Percentiles rank a stretch among this genome's conserved stretches.
Evolutionary conservation across 1,140 invertebrate species (phyloP).

Genomic region (Brachionus rotundiformis): DNA sequence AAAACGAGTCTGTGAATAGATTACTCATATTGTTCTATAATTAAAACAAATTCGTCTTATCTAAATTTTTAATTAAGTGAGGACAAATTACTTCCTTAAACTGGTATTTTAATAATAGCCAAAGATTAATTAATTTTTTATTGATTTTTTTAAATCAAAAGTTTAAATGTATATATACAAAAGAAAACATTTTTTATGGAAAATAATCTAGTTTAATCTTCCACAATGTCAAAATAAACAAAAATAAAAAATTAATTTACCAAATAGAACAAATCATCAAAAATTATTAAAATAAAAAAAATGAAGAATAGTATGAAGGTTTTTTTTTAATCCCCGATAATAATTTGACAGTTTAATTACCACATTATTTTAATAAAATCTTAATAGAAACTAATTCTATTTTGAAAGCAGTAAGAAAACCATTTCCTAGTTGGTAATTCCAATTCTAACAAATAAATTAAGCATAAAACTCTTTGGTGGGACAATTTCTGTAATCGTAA

Average conservation of each 20-base stretch:
- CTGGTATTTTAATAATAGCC: neutral
- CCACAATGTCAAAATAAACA: neutral
- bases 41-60: neutral
- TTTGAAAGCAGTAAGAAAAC: neutral
- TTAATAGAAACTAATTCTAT: neutral
- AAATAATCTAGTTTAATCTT: neutral
- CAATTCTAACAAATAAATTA: constrained; percentile 66
- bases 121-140: neutral
- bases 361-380: neutral
- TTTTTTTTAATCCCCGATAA: neutral
- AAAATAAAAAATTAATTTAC: constrained; percentile 3
- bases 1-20: neutral
- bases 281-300: neutral
- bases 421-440: neutral
- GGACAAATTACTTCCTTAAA: neutral
- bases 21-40: neutral
- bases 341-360: neutral
- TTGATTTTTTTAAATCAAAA: neutral
- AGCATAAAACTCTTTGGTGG: constrained; percentile 90
- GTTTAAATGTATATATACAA: neutral
- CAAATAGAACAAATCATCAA: constrained; percentile 4
- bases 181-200: neutral
- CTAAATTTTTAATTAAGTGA: neutral
- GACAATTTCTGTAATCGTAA: constrained; percentile 84
- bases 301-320: no score